Conservation (phyloP, 92 coral and sea anemone genomes). For the Blastomussa wellsi region DNA sequence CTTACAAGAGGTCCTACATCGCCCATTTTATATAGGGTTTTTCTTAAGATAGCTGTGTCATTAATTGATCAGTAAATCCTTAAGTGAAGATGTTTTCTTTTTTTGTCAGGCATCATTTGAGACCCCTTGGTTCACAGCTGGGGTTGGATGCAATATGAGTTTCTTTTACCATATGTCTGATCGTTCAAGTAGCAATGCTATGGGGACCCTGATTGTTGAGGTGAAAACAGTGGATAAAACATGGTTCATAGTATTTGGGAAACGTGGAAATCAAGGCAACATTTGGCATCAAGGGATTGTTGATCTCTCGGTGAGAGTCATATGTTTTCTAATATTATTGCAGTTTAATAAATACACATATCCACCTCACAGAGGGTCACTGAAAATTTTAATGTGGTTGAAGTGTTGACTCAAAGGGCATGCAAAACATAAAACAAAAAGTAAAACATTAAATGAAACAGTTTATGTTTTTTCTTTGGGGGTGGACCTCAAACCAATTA, state of each 20-base stretch:
- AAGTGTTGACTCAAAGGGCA: too few species aligned
- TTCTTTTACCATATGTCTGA: conserved; percentile 54
- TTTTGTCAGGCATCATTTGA: conserved; percentile 42
- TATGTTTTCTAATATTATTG: neutral
- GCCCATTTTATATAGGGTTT: too few species aligned
- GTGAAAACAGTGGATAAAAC: conserved; percentile 39
- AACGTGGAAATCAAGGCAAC: conserved; percentile 51
- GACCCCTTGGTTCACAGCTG: conserved; percentile 57
- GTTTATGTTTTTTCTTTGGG: too few species aligned
- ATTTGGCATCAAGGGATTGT: conserved; percentile 38
- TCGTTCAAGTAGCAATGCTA: neutral
- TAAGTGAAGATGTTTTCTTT: neutral
- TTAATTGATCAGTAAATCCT: too few species aligned
- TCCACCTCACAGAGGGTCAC: too few species aligned
- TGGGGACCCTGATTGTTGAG: conserved; percentile 54
- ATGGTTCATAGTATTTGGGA: conserved; percentile 47
- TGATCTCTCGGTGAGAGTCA: conserved; percentile 49
- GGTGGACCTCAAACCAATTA: too few species aligned
- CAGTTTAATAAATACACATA: too few species aligned
- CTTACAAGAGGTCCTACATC: too few species aligned
- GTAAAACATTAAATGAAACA: too few species aligned
- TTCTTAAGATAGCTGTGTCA: too few species aligned
- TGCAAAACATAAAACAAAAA: too few species aligned
- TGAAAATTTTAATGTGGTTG: too few species aligned
- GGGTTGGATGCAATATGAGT: conserved; percentile 43